Evolutionary conservation across 2,113 vertebrate genomes (phyloP).

Genomic region (Garra rufa): DNA sequence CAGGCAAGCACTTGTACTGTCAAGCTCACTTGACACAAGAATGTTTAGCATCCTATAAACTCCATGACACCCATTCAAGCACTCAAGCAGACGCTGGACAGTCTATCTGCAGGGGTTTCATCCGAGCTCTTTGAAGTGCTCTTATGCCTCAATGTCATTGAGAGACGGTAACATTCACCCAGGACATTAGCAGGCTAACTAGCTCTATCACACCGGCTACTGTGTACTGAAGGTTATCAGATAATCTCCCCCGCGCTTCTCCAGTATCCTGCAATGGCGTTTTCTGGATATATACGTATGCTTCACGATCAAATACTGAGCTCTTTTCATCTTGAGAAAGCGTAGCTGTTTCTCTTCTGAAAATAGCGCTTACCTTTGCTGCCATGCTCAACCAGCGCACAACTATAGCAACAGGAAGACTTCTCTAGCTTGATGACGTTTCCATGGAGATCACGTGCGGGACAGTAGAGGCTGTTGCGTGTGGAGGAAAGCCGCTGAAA

Average conservation of each 20-base stretch:
- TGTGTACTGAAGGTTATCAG: not conserved
- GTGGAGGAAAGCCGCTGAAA: constrained; percentile 34
- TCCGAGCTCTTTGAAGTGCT: not conserved
- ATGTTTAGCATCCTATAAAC: constrained; percentile 14
- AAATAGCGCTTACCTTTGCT: constrained; percentile 76
- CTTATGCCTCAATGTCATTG: constrained; percentile 64
- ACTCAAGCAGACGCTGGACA: constrained; percentile 3
- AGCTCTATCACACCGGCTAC: constrained; percentile 34
- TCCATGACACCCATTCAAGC: not conserved
- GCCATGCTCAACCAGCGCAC: constrained; percentile 75
- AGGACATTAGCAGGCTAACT: constrained; percentile 64
- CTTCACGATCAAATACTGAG: not conserved
- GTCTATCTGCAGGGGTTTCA: not conserved
- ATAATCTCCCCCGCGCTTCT: not conserved
- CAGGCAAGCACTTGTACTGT: not conserved
- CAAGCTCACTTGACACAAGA: not conserved
- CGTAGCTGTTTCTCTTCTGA: not conserved
- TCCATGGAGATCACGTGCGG: constrained; percentile 67
- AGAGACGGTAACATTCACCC: constrained; percentile 54
- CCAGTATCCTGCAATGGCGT: not conserved
- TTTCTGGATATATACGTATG: not conserved
- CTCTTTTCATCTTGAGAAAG: not conserved
- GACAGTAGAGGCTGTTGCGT: constrained; percentile 30
- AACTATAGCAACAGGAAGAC: constrained; percentile 53
- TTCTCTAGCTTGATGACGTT: constrained; percentile 68